A percentile compares a stretch with the other conserved stretches of the same genome.
Conservation (phyloP, 2,797 vertebrate species). For the Coregonus ussuriensis region DNA sequence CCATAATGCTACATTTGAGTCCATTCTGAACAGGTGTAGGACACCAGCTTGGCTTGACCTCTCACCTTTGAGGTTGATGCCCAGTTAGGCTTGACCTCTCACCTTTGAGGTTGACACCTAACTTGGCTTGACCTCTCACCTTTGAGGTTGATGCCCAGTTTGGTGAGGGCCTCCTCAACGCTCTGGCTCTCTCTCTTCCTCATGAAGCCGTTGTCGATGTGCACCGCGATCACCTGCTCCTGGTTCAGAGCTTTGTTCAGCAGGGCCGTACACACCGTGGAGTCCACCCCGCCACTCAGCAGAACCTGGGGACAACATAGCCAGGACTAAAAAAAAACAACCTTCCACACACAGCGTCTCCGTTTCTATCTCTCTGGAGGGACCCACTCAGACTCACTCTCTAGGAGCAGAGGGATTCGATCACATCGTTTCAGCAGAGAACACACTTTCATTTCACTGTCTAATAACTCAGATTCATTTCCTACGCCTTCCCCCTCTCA, state of each 20-base stretch:
- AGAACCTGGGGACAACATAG: conserved; percentile 79
- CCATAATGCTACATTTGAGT: too few species aligned
- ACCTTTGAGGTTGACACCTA: too few species aligned
- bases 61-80: too few species aligned
- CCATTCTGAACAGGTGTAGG: too few species aligned
- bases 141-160: conserved; percentile 96
- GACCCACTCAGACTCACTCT: conserved; percentile 56
- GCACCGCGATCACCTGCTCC: conserved; percentile 96
- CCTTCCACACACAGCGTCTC: too few species aligned
- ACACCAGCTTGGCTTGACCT: conserved; percentile 58
- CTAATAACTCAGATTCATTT: conserved; percentile 48
- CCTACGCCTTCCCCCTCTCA: background rate
- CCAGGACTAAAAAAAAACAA: background rate
- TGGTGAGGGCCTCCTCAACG: conserved; percentile 95
- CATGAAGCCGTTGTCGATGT: conserved; percentile 99
- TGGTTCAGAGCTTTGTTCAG: conserved; percentile 92
- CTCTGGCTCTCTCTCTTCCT: conserved; percentile 95
- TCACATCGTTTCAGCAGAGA: conserved; percentile 55
- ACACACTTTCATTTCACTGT: conserved; percentile 57
- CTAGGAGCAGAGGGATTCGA: conserved; percentile 44
- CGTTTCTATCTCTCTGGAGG: conserved; percentile 51
- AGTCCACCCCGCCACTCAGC: conserved; percentile 97
- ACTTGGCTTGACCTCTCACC: conserved; percentile 66
- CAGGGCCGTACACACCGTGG: conserved; percentile 96
- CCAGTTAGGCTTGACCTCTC: too few species aligned